These are phyloP conservation scores for Eumaeus atala DNA, from an alignment of 1,140 invertebrate species.

Conservation along the genomic window DNA sequence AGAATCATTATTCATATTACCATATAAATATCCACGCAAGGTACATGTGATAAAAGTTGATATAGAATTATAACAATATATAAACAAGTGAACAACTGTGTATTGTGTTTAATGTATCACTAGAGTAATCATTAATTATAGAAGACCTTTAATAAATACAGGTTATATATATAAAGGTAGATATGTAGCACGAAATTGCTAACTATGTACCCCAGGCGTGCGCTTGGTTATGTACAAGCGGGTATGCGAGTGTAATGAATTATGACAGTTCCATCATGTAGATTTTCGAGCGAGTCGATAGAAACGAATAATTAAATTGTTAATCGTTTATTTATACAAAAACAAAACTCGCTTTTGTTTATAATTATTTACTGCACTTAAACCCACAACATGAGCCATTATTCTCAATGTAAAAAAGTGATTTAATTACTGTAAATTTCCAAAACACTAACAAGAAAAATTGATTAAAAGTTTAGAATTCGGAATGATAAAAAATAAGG, in stretches of 20 bases:
- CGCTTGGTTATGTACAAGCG: slow-evolving; percentile 52
- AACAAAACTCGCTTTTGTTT: no score
- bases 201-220: slow-evolving; percentile 33
- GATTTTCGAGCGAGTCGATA: not conserved
- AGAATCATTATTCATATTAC: slow-evolving; percentile 45
- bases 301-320: no score
- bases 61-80: slow-evolving; percentile 51
- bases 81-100: slow-evolving; percentile 59
- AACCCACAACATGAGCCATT: no score
- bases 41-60: slow-evolving; percentile 29
- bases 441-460: no score
- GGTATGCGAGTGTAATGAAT: slow-evolving; percentile 21
- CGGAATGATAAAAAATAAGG: no score
- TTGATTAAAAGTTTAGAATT: no score
- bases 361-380: no score
- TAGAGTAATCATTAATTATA: slow-evolving; percentile 17
- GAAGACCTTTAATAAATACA: slow-evolving; percentile 9
- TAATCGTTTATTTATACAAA: no score
- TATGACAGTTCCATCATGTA: slow-evolving; percentile 20
- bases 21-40: slow-evolving; percentile 57
- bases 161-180: slow-evolving; percentile 10
- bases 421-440: no score
- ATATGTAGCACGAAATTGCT: slow-evolving; percentile 16
- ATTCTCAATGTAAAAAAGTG: no score
- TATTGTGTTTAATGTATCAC: slow-evolving; percentile 54